Percentiles rank a stretch among this genome's conserved stretches.
These are phyloP conservation scores for Synanthedon formicaeformis DNA, from an alignment of 2,888 invertebrate genomes.

Conservation along the genomic window DNA sequence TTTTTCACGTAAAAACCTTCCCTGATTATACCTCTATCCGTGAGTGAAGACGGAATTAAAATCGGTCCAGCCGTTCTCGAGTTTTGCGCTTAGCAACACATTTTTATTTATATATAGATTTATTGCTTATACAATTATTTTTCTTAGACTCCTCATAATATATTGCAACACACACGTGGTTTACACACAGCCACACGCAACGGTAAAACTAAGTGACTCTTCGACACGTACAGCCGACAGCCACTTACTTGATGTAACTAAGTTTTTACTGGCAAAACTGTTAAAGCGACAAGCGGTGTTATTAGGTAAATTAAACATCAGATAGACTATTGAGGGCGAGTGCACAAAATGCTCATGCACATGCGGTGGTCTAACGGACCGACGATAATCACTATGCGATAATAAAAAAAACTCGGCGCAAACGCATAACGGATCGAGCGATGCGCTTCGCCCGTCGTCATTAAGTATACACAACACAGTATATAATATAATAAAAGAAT, in stretches of 20 bases:
- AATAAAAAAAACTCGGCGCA: constrained; percentile 38
- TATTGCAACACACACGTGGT: too few species aligned
- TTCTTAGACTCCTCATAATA: too few species aligned
- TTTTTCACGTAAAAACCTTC: too few species aligned
- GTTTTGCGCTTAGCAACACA: too few species aligned
- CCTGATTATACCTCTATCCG: too few species aligned
- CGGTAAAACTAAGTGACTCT: constrained; percentile 18
- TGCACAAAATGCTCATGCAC: constrained; percentile 30
- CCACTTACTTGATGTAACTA: not conserved
- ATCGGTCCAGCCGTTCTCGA: too few species aligned
- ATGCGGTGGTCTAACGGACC: constrained; percentile 51
- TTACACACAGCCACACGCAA: constrained; percentile 8
- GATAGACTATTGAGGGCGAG: not conserved
- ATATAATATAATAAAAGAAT: not conserved
- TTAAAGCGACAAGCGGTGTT: constrained; percentile 1
- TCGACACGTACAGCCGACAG: constrained; percentile 1
- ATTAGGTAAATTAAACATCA: too few species aligned
- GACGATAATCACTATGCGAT: constrained; percentile 47
- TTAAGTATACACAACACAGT: not conserved
- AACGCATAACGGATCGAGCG: constrained; percentile 45
- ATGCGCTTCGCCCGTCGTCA: constrained; percentile 37
- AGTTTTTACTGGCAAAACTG: not conserved
- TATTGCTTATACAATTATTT: too few species aligned
- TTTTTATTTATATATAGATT: too few species aligned
- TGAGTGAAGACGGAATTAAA: too few species aligned